Evolutionary conservation across 2,113 vertebrate genomes (phyloP), one percentile per base, ranked within the genome.

Genomic region (Nicator chloris): DNA sequence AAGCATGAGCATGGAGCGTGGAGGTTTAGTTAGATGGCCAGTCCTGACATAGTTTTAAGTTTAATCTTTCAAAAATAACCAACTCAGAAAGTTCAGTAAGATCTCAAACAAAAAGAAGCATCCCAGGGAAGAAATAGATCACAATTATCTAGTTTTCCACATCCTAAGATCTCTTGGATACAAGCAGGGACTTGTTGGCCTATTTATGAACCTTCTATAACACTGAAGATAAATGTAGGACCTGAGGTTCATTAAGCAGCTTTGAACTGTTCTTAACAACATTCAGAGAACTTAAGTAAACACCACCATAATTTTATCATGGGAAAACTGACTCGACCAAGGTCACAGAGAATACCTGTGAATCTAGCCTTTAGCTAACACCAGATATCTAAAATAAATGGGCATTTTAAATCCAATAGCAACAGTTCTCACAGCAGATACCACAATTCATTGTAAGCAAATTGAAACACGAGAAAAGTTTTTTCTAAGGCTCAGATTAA

Each of bases 231-330:
- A 88, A 88, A 64, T 31, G 39, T 4, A 81, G 49, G 72, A 84
- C 69, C 69, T 76, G 61, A 91, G 44, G 44, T 79, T 87, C 77
- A 86, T 50, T 75, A 71, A 49, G 23, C 23, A 81, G 45, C 28
- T 93, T 84, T 81, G 68, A 95, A 81, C n/a, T 78, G n/a, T 21
- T 81, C 69, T 63, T 89, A 73, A 66, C 54, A 86, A 71, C 39
- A 79, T 18, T n/a, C 61, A 37, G 22, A 72, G 69, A 92, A 91
- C 15, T 84, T 50, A 23, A 81, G 59, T 59, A 88, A 94, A 86
- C 51, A 93, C 65, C 24, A 86, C 22, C 31, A 54, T n/a, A 86
- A 68, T 65, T 88, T 72, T 94, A 68, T 78, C 69, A 66, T 27
- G 44, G 70, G 77, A 95, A 91, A 84, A 71, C 44, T 53, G 40